A percentile compares a stretch with the other conserved stretches of the same genome.
phyloP scores from a whole-genome alignment of 2,113 vertebrate genomes.

The Cyanistes caeruleus region DNA sequence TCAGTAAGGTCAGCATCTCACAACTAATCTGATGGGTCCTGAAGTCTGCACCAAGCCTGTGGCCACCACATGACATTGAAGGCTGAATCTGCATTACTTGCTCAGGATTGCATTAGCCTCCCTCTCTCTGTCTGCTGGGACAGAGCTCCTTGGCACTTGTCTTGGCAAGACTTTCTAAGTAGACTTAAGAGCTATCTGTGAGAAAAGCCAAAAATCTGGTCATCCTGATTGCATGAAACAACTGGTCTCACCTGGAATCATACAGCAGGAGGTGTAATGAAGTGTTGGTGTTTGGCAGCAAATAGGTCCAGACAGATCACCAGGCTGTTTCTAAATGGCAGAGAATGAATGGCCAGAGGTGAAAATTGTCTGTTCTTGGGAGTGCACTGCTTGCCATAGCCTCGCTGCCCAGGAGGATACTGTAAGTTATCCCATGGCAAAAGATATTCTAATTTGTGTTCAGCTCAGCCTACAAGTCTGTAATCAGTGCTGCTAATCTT shows the following conservation, averaged over 20 bases:
- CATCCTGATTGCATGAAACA: background rate
- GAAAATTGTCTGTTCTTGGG: background rate
- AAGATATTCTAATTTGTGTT: constrained; percentile 50
- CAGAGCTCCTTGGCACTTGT: background rate
- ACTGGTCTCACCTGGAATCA: background rate
- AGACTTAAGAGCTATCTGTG: background rate
- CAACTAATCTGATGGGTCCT: background rate
- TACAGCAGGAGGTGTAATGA: background rate
- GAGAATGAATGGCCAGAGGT: constrained; percentile 24
- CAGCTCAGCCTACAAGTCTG: background rate
- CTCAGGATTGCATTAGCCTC: background rate
- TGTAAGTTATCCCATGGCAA: background rate
- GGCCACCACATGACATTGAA: background rate
- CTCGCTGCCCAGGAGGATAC: background rate
- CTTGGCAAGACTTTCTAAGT: background rate
- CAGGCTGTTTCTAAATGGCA: constrained; percentile 4
- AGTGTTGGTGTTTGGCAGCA: background rate
- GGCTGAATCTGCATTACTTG: background rate
- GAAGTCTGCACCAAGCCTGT: background rate
- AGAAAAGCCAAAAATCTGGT: background rate
- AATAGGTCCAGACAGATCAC: background rate
- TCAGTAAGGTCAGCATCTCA: background rate
- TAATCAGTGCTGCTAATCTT: constrained; percentile 61
- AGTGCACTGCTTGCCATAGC: background rate
- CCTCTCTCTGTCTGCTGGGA: background rate